Base-by-base conservation (phyloP, 1,140 invertebrate genomes). In the Pseudomyrmex concolor region DNA sequence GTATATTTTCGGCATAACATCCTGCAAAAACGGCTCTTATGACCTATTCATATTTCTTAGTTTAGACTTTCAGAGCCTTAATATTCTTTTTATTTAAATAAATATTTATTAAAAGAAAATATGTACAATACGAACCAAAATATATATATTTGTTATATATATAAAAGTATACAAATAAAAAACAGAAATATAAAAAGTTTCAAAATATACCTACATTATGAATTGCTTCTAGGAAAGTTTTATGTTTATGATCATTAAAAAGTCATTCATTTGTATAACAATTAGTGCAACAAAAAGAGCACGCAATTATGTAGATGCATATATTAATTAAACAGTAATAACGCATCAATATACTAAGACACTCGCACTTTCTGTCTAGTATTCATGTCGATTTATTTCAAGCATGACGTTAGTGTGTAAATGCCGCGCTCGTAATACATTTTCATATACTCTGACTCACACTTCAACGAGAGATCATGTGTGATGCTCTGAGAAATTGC, bases 361-460 rank as follows among this genome's bases (percentile, higher is more conserved):
- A 59, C 1, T 10, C 34, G 15, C 13, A 34, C 19, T 63, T 66
- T 63, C 76, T 13, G 54, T 68, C 15, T 9, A 43, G 70, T 25
- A 25, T 25, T 25, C 0, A 25, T 25, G 43, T 57, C 54, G 54
- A 80, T 80, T 70, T 59, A 57, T 48, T 48, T 50, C 54, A 59
- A 45, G 67, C 54, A 22, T 15, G 54, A 43, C 15, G 54, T 60
- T 57, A 45, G 19, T 19, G 34, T 12, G 57, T 57, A 57, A 78
- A 68, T 43, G 64, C 13, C 73, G 54, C 64, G n/a, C 19, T 73
- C 76, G 60, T 25, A 25, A 63, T 76, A 84, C 48, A 86, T 73
- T 80, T 80, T 84, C 73, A 60, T 57, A 63, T 57, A 63, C 84
- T 87, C 70, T 64, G 86, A 87, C 73, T 84, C 82, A 87, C 60